Conservation (phyloP, 1,140 invertebrate species). For the Oncopodura yosiiana region DNA sequence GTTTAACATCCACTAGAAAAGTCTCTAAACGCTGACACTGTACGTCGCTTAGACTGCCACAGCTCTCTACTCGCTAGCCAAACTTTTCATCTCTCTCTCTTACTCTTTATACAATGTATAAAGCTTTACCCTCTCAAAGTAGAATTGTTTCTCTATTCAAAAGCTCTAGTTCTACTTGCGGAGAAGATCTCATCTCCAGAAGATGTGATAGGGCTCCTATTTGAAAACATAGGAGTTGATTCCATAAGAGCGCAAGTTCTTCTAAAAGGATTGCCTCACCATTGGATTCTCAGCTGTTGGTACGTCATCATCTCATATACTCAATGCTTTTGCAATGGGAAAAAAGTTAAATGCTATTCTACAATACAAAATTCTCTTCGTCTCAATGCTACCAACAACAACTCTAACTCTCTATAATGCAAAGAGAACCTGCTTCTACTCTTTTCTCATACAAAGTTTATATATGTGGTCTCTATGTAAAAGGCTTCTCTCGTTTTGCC, state of each 20-base stretch:
- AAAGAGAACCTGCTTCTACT: no score
- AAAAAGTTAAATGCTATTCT: slow-evolving; percentile 1
- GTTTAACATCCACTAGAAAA: slow-evolving; percentile 10
- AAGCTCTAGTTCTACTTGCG: slow-evolving; percentile 8
- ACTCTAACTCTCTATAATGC: not conserved
- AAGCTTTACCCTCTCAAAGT: not conserved
- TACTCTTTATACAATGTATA: no score
- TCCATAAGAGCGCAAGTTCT: slow-evolving; percentile 20
- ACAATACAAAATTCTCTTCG: slow-evolving; percentile 2
- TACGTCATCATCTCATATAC: slow-evolving; percentile 13
- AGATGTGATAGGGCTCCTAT: not conserved
- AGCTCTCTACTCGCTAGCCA: not conserved
- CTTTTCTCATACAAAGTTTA: no score
- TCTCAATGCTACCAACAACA: not conserved
- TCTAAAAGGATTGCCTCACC: slow-evolving; percentile 1
- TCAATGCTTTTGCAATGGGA: not conserved
- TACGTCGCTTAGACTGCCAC: slow-evolving; percentile 19
- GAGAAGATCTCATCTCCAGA: slow-evolving; percentile 2
- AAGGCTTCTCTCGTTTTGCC: not conserved
- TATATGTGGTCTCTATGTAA: not conserved
- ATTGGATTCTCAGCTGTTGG: slow-evolving; percentile 29
- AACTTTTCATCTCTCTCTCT: not conserved
- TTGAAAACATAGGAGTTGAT: not conserved
- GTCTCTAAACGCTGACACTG: slow-evolving; percentile 18
- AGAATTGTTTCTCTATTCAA: not conserved